Conservation (phyloP, 1,140 invertebrate species). For the Drosophila nikananu region DNA sequence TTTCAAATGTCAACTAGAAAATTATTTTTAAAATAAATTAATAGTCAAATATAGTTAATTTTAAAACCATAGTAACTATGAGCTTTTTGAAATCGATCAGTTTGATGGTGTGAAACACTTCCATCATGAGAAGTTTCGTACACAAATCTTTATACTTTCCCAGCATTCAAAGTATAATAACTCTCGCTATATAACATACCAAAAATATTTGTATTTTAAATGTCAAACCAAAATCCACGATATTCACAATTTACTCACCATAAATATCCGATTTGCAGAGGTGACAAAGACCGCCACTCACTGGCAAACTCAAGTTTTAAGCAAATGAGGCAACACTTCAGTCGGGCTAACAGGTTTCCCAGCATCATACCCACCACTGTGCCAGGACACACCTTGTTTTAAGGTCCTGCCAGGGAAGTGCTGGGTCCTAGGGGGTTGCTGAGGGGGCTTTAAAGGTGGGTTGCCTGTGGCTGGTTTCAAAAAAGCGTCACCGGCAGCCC, state of each 20-base stretch:
- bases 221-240: neutral
- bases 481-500: slow-evolving; percentile 67
- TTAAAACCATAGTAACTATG: too few relatives aligned
- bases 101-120: neutral
- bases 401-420: neutral
- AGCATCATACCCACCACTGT: slow-evolving; percentile 29
- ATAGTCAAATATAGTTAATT: neutral
- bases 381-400: slow-evolving; percentile 47
- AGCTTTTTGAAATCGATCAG: neutral
- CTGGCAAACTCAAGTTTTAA: neutral
- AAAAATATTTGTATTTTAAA: neutral
- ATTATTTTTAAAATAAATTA: neutral
- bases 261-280: neutral
- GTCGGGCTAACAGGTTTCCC: slow-evolving; percentile 17
- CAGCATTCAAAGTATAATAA: neutral
- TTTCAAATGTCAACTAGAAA: neutral
- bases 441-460: slow-evolving; percentile 7
- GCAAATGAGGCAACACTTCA: slow-evolving; percentile 29
- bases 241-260: neutral
- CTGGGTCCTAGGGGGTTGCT: neutral
- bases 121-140: neutral
- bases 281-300: neutral
- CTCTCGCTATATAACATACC: neutral
- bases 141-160: neutral
- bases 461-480: slow-evolving; percentile 55